Percentiles rank a stretch among this genome's conserved stretches.
Conservation (phyloP, 1,140 invertebrate genomes). For the Caenorhabditis briggsae region DNA sequence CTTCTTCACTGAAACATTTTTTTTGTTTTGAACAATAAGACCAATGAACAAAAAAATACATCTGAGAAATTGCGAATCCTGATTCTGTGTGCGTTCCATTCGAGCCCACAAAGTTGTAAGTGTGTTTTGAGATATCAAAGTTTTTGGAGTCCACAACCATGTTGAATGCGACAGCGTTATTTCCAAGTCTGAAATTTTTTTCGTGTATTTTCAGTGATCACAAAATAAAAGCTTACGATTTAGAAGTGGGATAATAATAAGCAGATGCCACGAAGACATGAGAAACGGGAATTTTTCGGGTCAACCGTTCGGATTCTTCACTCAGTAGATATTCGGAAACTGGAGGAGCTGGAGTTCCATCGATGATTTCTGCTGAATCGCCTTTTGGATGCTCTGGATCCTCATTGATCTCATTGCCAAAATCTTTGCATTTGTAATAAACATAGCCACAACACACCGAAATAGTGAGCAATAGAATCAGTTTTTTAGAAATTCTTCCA, state of each 20-base stretch:
- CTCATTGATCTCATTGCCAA: background rate
- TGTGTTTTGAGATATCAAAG: background rate
- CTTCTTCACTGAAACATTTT: background rate
- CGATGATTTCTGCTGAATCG: background rate
- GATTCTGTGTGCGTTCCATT: background rate
- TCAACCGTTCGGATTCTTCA: background rate
- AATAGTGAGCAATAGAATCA: too few species aligned
- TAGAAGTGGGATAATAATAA: slow-evolving; percentile 48
- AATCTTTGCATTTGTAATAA: background rate
- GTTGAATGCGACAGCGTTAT: background rate
- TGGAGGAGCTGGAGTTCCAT: background rate
- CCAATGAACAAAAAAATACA: background rate
- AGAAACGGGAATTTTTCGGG: background rate
- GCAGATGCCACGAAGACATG: slow-evolving; percentile 23
- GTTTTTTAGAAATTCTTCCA: too few species aligned
- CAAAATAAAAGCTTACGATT: slow-evolving; percentile 19
- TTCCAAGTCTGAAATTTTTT: slow-evolving; percentile 5
- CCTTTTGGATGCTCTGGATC: background rate
- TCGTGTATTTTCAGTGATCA: background rate
- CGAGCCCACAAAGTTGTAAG: background rate
- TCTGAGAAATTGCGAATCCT: background rate
- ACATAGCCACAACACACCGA: background rate
- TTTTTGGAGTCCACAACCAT: background rate
- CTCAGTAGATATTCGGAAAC: background rate
- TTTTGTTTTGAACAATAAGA: too few species aligned